A percentile compares a stretch with the other conserved stretches of the same genome.
These are phyloP conservation scores for Eucidaris tribuloides DNA, from an alignment of 35 echinoderm and acorn worm genomes.

Conservation along the genomic window DNA sequence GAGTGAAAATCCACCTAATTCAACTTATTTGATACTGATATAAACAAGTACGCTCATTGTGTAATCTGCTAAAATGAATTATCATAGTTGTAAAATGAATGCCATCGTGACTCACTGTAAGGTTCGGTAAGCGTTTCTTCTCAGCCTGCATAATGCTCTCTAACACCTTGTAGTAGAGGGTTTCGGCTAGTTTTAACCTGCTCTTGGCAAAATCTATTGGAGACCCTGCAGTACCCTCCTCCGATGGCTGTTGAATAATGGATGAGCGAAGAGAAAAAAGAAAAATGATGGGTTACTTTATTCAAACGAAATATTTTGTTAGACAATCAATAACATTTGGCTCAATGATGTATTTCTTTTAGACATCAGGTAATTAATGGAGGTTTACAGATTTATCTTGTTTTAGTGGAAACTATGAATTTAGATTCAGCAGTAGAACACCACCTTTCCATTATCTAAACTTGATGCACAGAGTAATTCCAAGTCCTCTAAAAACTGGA, in stretches of 20 bases:
- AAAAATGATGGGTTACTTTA: background rate
- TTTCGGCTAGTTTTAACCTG: constrained; percentile 67
- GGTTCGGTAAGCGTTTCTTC: constrained; percentile 74
- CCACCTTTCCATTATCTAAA: too few species aligned
- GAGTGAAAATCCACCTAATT: too few species aligned
- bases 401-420: too few species aligned
- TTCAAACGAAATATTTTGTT: background rate
- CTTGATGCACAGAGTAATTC: too few species aligned
- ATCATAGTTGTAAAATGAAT: background rate
- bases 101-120: constrained; percentile 71
- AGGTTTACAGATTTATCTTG: too few species aligned
- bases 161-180: constrained; percentile 83
- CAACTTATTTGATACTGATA: too few species aligned
- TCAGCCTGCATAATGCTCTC: constrained; percentile 77
- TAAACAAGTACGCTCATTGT: background rate
- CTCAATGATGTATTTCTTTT: too few species aligned
- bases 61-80: background rate
- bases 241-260: constrained; percentile 46
- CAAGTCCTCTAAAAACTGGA: too few species aligned
- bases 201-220: constrained; percentile 95
- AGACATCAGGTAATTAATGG: too few species aligned
- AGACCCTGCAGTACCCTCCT: constrained; percentile 67
- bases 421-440: too few species aligned
- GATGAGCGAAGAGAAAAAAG: background rate
- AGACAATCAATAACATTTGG: too few species aligned